Percentiles rank a stretch among this genome's conserved stretches.
Conservation (phyloP, 2,888 invertebrate genomes). For the Xanthia icteritia region DNA sequence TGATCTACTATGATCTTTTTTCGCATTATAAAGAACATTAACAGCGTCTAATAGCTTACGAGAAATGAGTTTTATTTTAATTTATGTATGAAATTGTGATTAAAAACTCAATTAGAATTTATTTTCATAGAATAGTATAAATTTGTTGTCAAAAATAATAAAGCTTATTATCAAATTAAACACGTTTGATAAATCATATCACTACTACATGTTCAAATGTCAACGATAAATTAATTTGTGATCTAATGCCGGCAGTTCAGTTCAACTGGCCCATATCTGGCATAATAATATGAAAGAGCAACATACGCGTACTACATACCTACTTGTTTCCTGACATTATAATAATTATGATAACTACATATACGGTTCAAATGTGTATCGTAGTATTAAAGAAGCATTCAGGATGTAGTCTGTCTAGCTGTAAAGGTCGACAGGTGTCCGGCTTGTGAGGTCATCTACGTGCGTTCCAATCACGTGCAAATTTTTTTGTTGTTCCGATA, state of each 20-base stretch:
- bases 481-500: conserved; percentile 62
- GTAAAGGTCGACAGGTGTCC: conserved; percentile 84
- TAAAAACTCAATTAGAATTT: conserved; percentile 6
- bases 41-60: conserved; percentile 13
- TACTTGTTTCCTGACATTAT: conserved; percentile 54
- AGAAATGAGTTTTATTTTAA: conserved; percentile 20
- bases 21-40: conserved; percentile 23
- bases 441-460: conserved; percentile 80
- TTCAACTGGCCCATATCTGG: conserved; percentile 39
- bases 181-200: neutral
- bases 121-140: too few relatives aligned
- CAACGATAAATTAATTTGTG: conserved; percentile 42
- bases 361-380: conserved; percentile 53
- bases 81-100: conserved; percentile 10
- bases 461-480: conserved; percentile 68
- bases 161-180: neutral
- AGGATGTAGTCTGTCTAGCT: conserved; percentile 73
- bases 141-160: neutral
- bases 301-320: conserved; percentile 20
- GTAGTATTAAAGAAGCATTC: conserved; percentile 70
- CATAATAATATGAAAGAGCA: conserved; percentile 18
- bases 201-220: conserved; percentile 35
- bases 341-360: conserved; percentile 51
- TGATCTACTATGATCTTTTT: conserved; percentile 22
- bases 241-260: conserved; percentile 17